Base-by-base conservation (phyloP, 1,140 invertebrate genomes). In the Hylaeus volcanicus region DNA sequence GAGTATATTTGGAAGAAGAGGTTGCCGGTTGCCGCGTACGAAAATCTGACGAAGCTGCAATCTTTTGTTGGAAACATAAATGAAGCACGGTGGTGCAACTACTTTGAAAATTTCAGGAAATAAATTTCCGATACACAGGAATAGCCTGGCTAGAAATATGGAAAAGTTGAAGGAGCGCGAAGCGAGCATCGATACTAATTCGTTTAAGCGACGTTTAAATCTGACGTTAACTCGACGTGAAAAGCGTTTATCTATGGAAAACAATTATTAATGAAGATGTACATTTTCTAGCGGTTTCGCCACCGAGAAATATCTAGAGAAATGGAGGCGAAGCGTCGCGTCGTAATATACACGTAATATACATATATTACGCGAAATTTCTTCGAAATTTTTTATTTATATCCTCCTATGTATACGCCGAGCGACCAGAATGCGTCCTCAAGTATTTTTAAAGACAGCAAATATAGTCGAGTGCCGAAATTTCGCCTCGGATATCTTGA, bases 201-300 rank as follows among this genome's bases (percentile, higher is more conserved):
- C 63, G 66, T 80, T 80, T 80, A 80, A 80, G 74, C 41, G 74
- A 80, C 60, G 26, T 26, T 26, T 26, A 26, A 26, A 74, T 53
- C 63, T 39, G 72, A 65, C 78, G 14, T 60, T 74, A 58, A 60
- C 53, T 74, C 78, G 61, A 58, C 78, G 37, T 14, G 72, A 6
- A n/a, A 74, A 45, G 43, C 41, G 63, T 74, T 74, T 51, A 51
- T 60, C 43, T 58, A 58, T n/a, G 5, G 51, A 43, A 66, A 5
- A 51, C 43, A 26, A 80, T 80, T 63, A 65, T 74, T 80, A 53
- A 80, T 48, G 51, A 37, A 73, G 69, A 58, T 63, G 61, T 74
- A 74, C 15, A 39, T 66, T 60, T 55, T 53, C 15, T 39, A 69
- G 55, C n/a, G 39, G 55, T 63, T 37, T 51, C 58, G 76, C 63